Conservation (phyloP, 2,888 invertebrate genomes). For the Idaea straminata region DNA sequence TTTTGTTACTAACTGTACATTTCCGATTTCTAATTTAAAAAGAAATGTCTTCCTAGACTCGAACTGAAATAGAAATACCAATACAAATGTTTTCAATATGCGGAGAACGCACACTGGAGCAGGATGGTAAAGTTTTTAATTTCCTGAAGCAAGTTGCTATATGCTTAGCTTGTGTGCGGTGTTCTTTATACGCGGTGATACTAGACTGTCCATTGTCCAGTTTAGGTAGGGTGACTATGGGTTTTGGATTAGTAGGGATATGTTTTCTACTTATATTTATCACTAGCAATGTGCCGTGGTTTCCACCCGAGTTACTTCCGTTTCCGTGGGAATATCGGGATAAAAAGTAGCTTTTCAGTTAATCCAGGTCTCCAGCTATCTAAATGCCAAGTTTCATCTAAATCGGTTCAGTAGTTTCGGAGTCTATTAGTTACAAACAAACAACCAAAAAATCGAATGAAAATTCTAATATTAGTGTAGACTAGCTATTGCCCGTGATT, state of each 20-base stretch:
- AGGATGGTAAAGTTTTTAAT: conserved; percentile 34
- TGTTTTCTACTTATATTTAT: neutral
- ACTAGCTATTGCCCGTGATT: no score
- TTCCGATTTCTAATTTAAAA: neutral
- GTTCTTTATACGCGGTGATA: conserved; percentile 4
- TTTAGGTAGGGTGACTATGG: conserved; percentile 12
- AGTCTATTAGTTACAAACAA: no score
- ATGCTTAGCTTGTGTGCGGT: conserved; percentile 3
- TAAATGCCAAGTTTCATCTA: no score
- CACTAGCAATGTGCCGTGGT: neutral
- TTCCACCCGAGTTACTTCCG: no score
- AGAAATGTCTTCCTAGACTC: neutral
- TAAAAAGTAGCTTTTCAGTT: no score
- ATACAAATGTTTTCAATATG: conserved; percentile 1
- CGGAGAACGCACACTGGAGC: neutral
- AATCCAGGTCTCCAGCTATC: no score
- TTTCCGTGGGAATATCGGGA: no score
- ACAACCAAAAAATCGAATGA: no score
- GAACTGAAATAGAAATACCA: neutral
- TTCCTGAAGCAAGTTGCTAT: conserved; percentile 25
- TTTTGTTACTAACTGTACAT: neutral
- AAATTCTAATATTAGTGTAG: no score
- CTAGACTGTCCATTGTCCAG: conserved; percentile 2
- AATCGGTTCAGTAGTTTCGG: no score
- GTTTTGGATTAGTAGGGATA: neutral